phyloP scores from a whole-genome alignment of 2,113 vertebrate genomes.

The Myrmecophaga tridactyla region DNA sequence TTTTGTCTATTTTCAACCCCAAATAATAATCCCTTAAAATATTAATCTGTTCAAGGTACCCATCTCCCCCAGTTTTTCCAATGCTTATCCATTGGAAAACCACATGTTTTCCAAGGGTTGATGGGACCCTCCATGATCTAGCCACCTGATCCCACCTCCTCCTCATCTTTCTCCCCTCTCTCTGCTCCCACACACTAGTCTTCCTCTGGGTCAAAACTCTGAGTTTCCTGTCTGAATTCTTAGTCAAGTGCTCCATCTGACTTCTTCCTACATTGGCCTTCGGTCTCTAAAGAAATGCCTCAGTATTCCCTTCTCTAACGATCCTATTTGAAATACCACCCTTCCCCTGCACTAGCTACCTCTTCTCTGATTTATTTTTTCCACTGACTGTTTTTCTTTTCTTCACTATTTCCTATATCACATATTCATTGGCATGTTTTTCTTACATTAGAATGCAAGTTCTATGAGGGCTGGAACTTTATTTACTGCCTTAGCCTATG shows the following conservation, averaged over 20 bases:
- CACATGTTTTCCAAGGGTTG: background rate
- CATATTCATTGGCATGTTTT: background rate
- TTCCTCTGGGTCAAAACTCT: background rate
- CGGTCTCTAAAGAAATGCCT: background rate
- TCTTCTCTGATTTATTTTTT: background rate
- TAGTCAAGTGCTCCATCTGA: background rate
- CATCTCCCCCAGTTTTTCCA: background rate
- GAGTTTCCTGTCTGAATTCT: background rate
- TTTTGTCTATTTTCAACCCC: background rate
- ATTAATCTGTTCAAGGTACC: background rate
- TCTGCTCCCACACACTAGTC: background rate
- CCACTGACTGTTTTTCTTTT: background rate
- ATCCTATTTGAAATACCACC: background rate
- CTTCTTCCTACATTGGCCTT: background rate
- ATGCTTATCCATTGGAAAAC: background rate
- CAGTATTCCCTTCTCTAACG: background rate
- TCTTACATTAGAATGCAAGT: background rate
- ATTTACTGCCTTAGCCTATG: background rate
- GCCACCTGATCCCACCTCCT: accelerated
- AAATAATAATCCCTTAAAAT: background rate
- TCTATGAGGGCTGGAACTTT: background rate
- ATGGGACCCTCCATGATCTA: background rate
- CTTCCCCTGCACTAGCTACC: background rate
- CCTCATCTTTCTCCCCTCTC: background rate
- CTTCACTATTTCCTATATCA: background rate